phyloP scores from a whole-genome alignment of 2,888 invertebrate species.

The Nowickia ferox region DNA sequence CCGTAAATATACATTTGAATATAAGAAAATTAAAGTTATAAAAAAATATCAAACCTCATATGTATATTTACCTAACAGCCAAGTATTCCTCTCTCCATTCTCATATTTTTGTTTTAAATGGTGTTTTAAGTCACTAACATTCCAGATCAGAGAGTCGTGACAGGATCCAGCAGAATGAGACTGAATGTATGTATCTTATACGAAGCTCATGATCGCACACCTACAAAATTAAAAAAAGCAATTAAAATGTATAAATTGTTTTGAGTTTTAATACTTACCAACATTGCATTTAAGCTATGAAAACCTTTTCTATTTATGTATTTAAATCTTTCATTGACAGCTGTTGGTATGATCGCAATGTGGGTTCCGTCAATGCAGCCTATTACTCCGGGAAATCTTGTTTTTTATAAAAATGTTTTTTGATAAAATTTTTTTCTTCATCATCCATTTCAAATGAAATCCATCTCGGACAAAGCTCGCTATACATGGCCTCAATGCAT shows the following conservation, averaged over 20 bases:
- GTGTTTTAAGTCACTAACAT: constrained; percentile 13
- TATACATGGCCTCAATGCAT: neutral
- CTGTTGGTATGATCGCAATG: constrained; percentile 1
- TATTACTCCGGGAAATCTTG: neutral
- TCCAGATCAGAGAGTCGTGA: too few relatives aligned
- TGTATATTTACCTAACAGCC: constrained; percentile 29
- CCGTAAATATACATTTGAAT: neutral
- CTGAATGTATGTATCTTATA: constrained; percentile 2
- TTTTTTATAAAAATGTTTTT: constrained; percentile 7
- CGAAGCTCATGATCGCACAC: constrained; percentile 19
- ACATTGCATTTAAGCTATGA: constrained; percentile 3
- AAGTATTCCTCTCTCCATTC: too few relatives aligned
- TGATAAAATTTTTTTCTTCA: constrained; percentile 6
- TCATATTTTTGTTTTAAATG: constrained; percentile 25
- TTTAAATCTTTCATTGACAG: constrained; percentile 6
- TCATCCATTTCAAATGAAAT: neutral
- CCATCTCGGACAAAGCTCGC: neutral
- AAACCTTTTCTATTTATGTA: constrained; percentile 7
- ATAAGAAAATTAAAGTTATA: neutral
- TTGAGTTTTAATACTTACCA: constrained; percentile 7
- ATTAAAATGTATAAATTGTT: neutral
- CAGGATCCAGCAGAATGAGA: neutral
- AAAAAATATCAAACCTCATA: neutral
- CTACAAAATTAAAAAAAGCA: constrained; percentile 5
- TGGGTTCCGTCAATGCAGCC: constrained; percentile 1